Evolutionary conservation across 2,113 vertebrate genomes (phyloP), one percentile per base, ranked within the genome.

Genomic region (Procavia capensis): DNA sequence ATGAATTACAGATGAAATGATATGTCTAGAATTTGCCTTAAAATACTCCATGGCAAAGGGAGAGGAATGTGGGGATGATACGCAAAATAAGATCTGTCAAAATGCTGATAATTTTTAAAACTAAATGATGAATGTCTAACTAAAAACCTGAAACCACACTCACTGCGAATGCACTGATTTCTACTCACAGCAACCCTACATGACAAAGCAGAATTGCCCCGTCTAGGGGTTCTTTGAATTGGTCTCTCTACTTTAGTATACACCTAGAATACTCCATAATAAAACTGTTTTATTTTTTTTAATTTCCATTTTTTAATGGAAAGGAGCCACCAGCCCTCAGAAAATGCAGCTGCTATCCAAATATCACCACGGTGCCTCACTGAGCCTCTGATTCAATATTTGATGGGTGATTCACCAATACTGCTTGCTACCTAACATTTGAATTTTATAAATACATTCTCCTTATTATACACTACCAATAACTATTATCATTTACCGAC

Each of bases 1-100:
- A 66, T 45, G 72, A 81, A n/a, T 59, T 96, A 86, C 27, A 90
- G 64, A 43, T 92, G 31, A 93, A 82, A 94, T 39, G 34, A 88
- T 63, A 45, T 39, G 3, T 78, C 45, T 89, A 25, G 10, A 25
- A 80, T 91, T 83, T 94, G 64, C 78, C 70, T 91, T 72, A 87
- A 86, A 92, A 90, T 43, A 88, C 19, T 84, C 61, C 29, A 64
- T 19, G 9, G 19, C 13, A 75, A 59, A 29, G 50, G 5, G 41
- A 64, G 57, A 85, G 9, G 57, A 86, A 36, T 34, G 6, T 34
- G 6, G 27, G 39, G 63, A n/a, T 85, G 36, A 64, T 27, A 39
- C 9, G 63, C n/a, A 9, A 81, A 90, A 4, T 39, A 68, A 68
- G 50, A 80, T n/a, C 54, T 74, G 36, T 91, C 20, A 79, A 88